Percentiles rank a stretch among this genome's conserved stretches.
These are phyloP conservation scores for Miniopterus natalensis DNA, from an alignment of 2,113 vertebrate genomes.

Conservation along the genomic window DNA sequence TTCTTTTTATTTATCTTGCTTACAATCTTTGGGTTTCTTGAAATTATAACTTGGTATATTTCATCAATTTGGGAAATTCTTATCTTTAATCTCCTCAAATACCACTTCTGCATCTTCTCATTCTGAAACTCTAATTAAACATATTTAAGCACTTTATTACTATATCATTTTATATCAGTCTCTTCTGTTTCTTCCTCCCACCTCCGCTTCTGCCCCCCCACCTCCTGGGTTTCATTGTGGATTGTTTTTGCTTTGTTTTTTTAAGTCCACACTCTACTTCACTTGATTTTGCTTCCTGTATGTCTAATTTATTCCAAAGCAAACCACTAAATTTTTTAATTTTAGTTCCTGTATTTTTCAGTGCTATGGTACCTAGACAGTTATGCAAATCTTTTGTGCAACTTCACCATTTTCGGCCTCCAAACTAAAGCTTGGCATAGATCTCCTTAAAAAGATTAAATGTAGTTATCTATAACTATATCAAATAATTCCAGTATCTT, in stretches of 20 bases:
- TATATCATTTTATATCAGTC: not conserved
- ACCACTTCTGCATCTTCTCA: not conserved
- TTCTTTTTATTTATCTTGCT: conserved; percentile 15
- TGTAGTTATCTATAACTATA: not conserved
- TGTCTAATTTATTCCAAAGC: not conserved
- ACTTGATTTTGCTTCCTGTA: not conserved
- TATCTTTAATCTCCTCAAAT: not conserved
- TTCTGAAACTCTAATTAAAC: not conserved
- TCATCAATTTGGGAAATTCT: not conserved
- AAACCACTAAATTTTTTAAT: not conserved
- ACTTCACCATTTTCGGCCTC: not conserved
- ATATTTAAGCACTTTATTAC: not conserved
- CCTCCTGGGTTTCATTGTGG: not conserved
- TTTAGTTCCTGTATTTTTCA: not conserved
- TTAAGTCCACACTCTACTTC: not conserved
- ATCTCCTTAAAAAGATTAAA: not conserved
- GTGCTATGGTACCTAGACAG: not conserved
- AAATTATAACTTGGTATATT: not conserved
- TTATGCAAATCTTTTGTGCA: not conserved
- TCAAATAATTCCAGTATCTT: not conserved
- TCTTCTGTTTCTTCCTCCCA: not conserved
- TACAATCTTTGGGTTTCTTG: not conserved
- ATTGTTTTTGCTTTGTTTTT: not conserved
- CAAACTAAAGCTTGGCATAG: not conserved
- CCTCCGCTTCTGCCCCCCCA: not conserved